phyloP scores from a whole-genome alignment of 1,140 invertebrate genomes.

The Schlechtendalia chinensis region DNA sequence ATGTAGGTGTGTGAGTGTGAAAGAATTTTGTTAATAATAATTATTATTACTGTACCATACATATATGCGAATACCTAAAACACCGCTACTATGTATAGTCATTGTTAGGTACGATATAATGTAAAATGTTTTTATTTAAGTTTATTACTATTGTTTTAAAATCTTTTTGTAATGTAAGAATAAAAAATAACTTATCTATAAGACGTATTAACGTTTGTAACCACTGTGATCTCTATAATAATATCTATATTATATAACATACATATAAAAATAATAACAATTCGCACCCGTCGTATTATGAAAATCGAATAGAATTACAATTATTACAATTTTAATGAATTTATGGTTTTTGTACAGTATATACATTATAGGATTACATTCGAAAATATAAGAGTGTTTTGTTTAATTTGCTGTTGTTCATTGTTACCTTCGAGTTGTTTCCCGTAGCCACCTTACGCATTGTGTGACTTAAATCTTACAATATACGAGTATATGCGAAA shows the following conservation, averaged over 20 bases:
- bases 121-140: slow-evolving; percentile 44
- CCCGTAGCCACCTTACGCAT: background rate
- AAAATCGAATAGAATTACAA: slow-evolving; percentile 32
- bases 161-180: slow-evolving; percentile 14
- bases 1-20: background rate
- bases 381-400: slow-evolving; percentile 38
- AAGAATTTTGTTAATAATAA: slow-evolving; percentile 21
- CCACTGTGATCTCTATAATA: slow-evolving; percentile 46
- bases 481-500: too few relatives aligned
- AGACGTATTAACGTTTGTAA: slow-evolving; percentile 37
- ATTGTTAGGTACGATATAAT: slow-evolving; percentile 25
- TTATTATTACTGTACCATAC: slow-evolving; percentile 25
- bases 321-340: slow-evolving; percentile 31
- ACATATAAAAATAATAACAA: slow-evolving; percentile 25
- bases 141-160: slow-evolving; percentile 32
- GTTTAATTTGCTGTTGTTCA: slow-evolving; percentile 8
- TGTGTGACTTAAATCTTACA: background rate
- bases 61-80: slow-evolving; percentile 17
- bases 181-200: slow-evolving; percentile 10
- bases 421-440: background rate
- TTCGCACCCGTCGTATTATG: slow-evolving; percentile 22
- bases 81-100: slow-evolving; percentile 46
- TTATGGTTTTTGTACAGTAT: slow-evolving; percentile 44
- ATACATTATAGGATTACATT: slow-evolving; percentile 24
- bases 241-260: slow-evolving; percentile 32